Conservation (phyloP, 1,140 invertebrate genomes). For the Conus betulinus region DNA sequence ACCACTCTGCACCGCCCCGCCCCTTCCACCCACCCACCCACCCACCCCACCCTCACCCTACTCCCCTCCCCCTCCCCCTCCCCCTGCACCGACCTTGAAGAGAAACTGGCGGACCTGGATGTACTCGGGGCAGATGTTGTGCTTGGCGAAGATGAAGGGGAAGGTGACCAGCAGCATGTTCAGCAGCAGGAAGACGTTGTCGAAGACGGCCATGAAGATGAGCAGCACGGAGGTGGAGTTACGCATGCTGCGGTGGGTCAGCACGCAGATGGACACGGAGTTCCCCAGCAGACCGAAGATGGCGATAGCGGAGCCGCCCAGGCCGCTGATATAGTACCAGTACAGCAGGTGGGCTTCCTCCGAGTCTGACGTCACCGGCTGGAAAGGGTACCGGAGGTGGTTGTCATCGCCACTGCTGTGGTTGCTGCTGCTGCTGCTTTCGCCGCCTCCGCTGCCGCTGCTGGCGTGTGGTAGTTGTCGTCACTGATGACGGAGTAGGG, state of each 20-base stretch:
- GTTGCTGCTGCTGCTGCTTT: neutral
- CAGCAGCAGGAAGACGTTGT: constrained; percentile 79
- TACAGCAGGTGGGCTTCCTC: constrained; percentile 19
- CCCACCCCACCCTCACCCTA: too few relatives aligned
- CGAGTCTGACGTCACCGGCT: neutral
- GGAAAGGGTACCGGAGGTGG: neutral
- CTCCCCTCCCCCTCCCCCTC: too few relatives aligned
- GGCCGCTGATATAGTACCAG: constrained; percentile 66
- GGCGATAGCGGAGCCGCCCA: constrained; percentile 82
- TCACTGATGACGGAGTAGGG: neutral
- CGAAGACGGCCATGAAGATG: constrained; percentile 68
- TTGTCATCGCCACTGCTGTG: neutral
- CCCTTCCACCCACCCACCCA: too few relatives aligned
- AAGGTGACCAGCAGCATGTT: constrained; percentile 83
- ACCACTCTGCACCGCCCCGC: too few relatives aligned
- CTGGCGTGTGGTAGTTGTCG: neutral
- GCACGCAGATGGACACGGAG: constrained; percentile 65
- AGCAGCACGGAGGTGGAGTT: constrained; percentile 70
- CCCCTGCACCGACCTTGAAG: constrained; percentile 68
- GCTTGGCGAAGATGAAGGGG: constrained; percentile 88
- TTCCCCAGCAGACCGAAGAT: constrained; percentile 74
- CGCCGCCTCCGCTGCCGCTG: neutral
- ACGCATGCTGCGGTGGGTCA: constrained; percentile 67
- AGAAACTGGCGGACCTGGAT: constrained; percentile 75
- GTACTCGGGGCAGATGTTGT: constrained; percentile 84